Evolutionary conservation across 2,113 vertebrate species (phyloP).

Genomic region (Gopherus flavomarginatus): DNA sequence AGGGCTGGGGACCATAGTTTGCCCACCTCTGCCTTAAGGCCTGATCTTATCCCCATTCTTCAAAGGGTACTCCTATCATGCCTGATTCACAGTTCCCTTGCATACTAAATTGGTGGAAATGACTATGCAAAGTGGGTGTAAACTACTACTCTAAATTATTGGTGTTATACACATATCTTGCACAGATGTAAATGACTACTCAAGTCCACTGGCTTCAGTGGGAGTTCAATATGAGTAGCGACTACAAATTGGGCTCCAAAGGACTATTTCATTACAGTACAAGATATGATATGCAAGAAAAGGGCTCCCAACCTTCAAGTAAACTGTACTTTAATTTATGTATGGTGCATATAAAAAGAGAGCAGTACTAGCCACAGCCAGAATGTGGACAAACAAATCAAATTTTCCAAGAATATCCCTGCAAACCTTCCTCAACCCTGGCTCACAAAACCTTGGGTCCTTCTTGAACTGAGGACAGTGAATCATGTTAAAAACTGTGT

Average conservation of each 20-base stretch:
- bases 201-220: neutral
- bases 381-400: neutral
- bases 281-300: neutral
- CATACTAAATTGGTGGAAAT: neutral
- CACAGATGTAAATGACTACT: neutral
- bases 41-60: neutral
- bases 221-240: accelerated
- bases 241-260: neutral
- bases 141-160: neutral
- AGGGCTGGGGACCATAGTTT: too few relatives aligned
- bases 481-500: neutral
- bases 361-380: neutral
- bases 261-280: neutral
- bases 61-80: neutral
- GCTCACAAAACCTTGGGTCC: conserved; percentile 13
- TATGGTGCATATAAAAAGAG: neutral
- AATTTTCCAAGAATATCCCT: neutral
- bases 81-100: neutral
- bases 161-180: neutral
- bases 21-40: neutral
- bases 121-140: neutral
- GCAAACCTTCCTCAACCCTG: neutral
- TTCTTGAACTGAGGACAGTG: neutral
- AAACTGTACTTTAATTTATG: accelerated
- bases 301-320: accelerated